Evolutionary conservation across 92 coral and sea anemone species (phyloP).

Genomic region (Porites evermanni): DNA sequence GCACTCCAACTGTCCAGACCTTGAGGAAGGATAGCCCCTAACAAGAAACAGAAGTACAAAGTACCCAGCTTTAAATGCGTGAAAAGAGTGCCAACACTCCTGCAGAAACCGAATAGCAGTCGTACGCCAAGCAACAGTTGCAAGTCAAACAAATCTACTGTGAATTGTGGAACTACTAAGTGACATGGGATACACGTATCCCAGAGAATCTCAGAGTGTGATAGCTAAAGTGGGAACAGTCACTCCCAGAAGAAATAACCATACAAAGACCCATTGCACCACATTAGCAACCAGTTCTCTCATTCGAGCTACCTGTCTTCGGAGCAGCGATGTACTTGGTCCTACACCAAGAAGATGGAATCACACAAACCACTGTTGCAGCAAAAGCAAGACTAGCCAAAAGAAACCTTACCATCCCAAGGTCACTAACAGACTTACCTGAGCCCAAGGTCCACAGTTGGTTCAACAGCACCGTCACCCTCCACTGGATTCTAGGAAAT

Average conservation of each 20-base stretch:
- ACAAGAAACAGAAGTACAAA: background rate
- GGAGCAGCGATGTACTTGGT: constrained; percentile 47
- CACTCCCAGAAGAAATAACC: constrained; percentile 21
- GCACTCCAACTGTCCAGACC: constrained; percentile 31
- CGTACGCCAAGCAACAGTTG: constrained; percentile 45
- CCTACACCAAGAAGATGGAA: constrained; percentile 36
- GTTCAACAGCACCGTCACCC: constrained; percentile 59
- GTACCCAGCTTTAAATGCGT: background rate
- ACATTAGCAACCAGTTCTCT: constrained; percentile 38
- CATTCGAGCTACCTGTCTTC: constrained; percentile 41
- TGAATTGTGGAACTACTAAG: constrained; percentile 48
- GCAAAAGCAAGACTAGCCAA: constrained; percentile 59
- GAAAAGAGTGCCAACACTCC: background rate
- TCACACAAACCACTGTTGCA: constrained; percentile 31
- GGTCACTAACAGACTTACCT: constrained; percentile 15
- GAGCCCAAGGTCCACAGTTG: constrained; percentile 16
- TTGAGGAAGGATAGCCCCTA: background rate
- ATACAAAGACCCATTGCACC: constrained; percentile 16
- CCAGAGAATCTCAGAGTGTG: constrained; percentile 9
- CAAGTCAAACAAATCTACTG: constrained; percentile 43
- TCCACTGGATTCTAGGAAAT: constrained; percentile 50
- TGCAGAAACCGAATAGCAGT: constrained; percentile 5
- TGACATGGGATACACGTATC: constrained; percentile 32
- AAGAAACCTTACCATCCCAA: constrained; percentile 32
- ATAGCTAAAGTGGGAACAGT: constrained; percentile 36